Conservation (phyloP, 2,797 vertebrate genomes). For the Phyllotis vaccarum region DNA sequence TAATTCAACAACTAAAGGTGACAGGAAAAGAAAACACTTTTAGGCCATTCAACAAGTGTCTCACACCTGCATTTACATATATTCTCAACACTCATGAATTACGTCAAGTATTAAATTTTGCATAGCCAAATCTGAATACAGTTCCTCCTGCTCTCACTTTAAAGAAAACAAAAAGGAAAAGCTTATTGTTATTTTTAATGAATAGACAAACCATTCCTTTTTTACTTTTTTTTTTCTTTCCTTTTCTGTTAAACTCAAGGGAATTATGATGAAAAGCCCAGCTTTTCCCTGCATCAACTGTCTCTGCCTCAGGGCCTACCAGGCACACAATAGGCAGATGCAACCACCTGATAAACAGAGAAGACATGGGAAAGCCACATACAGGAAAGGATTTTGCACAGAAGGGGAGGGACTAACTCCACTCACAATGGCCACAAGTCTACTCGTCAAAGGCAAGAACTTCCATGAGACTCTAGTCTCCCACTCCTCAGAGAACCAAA, state of each 20-base stretch:
- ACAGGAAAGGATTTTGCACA: not conserved
- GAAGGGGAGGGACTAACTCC: not conserved
- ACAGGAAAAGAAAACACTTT: constrained; percentile 30
- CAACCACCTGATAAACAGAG: not conserved
- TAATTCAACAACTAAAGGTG: constrained; percentile 46
- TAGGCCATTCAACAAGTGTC: not conserved
- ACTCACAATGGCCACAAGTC: not conserved
- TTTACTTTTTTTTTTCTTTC: not conserved
- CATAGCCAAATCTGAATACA: not conserved
- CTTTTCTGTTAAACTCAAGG: constrained; percentile 24
- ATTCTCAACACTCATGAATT: not conserved
- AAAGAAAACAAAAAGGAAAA: not conserved
- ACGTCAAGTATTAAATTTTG: constrained; percentile 19
- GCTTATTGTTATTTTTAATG: not conserved
- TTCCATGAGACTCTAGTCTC: not conserved
- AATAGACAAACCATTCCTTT: not conserved
- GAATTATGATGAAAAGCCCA: not conserved
- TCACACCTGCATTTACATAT: not conserved
- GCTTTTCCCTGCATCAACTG: not conserved
- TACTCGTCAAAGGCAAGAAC: not conserved
- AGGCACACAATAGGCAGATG: not conserved
- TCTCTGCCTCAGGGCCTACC: not conserved
- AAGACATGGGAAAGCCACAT: not conserved
- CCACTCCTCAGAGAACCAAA: not conserved
- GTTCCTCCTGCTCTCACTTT: not conserved